These are phyloP conservation scores for Malachius bipustulatus DNA, from an alignment of 2,888 invertebrate species.

Conservation along the genomic window DNA sequence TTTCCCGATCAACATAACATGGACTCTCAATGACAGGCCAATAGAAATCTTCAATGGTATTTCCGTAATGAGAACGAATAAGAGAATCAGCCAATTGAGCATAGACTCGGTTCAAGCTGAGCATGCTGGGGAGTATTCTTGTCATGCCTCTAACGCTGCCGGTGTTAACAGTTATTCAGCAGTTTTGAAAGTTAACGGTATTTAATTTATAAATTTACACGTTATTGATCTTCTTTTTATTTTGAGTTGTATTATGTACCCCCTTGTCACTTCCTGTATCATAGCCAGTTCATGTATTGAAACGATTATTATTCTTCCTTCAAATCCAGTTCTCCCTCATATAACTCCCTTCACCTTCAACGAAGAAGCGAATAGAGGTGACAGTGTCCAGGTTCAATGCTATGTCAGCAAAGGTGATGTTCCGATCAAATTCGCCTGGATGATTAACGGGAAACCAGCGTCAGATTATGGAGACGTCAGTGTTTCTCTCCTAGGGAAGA, in stretches of 20 bases:
- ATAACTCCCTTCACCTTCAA: slow-evolving; percentile 51
- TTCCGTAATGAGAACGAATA: slow-evolving; percentile 36
- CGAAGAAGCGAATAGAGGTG: slow-evolving; percentile 31
- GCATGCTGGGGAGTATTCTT: slow-evolving; percentile 43
- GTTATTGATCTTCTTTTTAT: no score
- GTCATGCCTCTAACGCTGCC: slow-evolving; percentile 41
- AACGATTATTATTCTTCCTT: no score
- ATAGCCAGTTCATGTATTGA: no score
- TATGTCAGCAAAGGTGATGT: slow-evolving; percentile 64
- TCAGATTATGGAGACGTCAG: slow-evolving; percentile 37
- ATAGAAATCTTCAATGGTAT: slow-evolving; percentile 33
- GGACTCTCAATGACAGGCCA: slow-evolving; percentile 34
- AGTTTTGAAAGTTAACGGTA: slow-evolving; percentile 43
- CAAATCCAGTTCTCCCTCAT: slow-evolving; percentile 50
- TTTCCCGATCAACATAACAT: slow-evolving; percentile 39
- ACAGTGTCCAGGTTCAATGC: slow-evolving; percentile 43
- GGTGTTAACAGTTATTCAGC: slow-evolving; percentile 42
- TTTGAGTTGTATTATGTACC: no score
- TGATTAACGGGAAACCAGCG: slow-evolving; percentile 48
- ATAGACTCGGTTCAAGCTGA: slow-evolving; percentile 41
- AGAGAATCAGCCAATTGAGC: slow-evolving; percentile 41
- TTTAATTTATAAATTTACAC: no score
- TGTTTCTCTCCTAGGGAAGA: slow-evolving; percentile 49
- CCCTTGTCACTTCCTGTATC: no score
- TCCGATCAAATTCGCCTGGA: slow-evolving; percentile 64